Evolutionary conservation across 2,113 vertebrate species (phyloP), one percentile per base, ranked within the genome.

Genomic region (Anhinga anhinga): DNA sequence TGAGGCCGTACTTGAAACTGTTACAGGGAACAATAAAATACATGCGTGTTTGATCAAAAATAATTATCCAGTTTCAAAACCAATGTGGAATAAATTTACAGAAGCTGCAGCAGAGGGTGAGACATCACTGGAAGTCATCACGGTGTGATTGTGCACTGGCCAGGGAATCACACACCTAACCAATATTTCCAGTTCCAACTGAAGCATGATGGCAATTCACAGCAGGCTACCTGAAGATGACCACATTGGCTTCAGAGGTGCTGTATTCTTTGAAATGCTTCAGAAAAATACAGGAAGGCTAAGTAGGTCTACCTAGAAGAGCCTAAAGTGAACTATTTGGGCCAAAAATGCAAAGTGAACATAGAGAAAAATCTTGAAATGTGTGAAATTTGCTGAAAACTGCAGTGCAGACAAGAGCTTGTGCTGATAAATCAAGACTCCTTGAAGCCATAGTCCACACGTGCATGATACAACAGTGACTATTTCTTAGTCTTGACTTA

Each of bases 1-100:
- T 89, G 65, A 63, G 47, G 44, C 52, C 50, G 18, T 74, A 36
- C 69, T 67, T 74, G 93, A 93, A 95, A 96, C 25, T 69, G 61
- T 82, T 79, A 82, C 20, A 58, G 22, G 42, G 14, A 82, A 49
- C 36, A 56, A 26, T 20, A 10, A 17, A 47, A 71, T 27, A 69
- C 32, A 71, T 21, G 15, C 27, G 32, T 16, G 15, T 85, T 79
- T 89, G 61, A 72, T 61, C 56, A 65, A 55, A 85, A 93, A 85
- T 36, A 87, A 44, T 76, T 38, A 89, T 52, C 40, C 44, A 7
- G 49, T 90, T 93, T 91, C 89, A 61, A 93, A 96, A 52, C 30
- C 40, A 59, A 36, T 0, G 0, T 52, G 55, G 81, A 94, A 71
- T 84, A 89, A 58, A 59, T 89, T 86, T 74, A 86, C 77, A 85